A percentile compares a stretch with the other conserved stretches of the same genome.
These are phyloP conservation scores for Podiceps cristatus DNA, from an alignment of 2,113 vertebrate species.

Conservation along the genomic window DNA sequence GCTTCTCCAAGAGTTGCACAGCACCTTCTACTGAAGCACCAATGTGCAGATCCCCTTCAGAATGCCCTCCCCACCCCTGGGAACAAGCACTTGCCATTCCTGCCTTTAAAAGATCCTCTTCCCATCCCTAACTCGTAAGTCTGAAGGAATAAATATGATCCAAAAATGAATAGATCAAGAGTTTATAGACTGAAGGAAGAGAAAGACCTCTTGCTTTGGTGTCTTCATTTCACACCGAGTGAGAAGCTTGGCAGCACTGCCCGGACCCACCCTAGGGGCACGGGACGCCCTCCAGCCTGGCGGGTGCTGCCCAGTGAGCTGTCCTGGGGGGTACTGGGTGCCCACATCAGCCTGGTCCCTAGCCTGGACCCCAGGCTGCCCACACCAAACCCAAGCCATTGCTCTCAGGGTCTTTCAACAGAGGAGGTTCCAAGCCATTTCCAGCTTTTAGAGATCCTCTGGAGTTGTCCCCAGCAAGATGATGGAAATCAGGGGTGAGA, in stretches of 20 bases:
- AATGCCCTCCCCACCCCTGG: not conserved
- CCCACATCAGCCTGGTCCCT: not conserved
- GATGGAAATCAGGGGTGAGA: not conserved
- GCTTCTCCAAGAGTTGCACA: not conserved
- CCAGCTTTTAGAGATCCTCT: not conserved
- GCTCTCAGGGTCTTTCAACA: not conserved
- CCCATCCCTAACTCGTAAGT: not conserved
- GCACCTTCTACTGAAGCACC: not conserved
- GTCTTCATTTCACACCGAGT: not conserved
- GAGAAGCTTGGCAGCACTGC: not conserved
- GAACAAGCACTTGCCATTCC: not conserved
- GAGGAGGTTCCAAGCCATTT: not conserved
- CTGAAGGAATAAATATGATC: not conserved
- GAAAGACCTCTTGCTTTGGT: not conserved
- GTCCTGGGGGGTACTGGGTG: not conserved
- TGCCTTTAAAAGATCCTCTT: not conserved
- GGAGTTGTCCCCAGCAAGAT: not conserved
- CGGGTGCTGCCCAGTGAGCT: not conserved
- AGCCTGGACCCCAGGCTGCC: not conserved
- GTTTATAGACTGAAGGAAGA: not conserved
- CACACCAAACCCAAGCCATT: not conserved
- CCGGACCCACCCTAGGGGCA: not conserved
- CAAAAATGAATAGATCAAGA: not conserved
- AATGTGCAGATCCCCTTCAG: not conserved
- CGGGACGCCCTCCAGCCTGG: not conserved